Evolutionary conservation across 2,797 vertebrate genomes (phyloP), one percentile per base, ranked within the genome.

Genomic region (Ataeniobius toweri): DNA sequence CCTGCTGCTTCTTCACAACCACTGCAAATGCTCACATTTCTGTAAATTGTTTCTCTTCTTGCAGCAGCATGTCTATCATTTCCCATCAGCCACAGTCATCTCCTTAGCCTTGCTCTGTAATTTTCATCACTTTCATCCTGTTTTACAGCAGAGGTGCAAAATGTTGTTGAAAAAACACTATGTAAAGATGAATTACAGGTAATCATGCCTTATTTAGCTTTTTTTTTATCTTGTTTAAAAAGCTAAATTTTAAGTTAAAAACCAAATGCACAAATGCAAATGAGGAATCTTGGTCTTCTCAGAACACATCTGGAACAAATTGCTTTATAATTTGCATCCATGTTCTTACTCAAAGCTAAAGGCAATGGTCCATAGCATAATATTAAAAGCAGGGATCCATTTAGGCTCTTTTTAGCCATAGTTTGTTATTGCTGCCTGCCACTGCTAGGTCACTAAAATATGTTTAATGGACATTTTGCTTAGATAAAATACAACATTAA

Each of bases 51-150:
- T 24, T 65, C 70, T 48, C 75, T 80, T 59, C 73, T 76, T 39
- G 41, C 80, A 86, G 88, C 83, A 88, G 78, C 74, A 13, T 78
- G 86, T 87, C 84, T 89, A 86, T 86, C 81, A 81, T 89, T 93
- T 94, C 89, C 92, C 91, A 92, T 90, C 91, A 92, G 82, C 80
- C 84, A 84, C n/a, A 55, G 81, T 89, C 89, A 83, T 84, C 76
- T 88, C 83, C 61, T 81, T 65, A 81, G 73, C 83, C 77, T 71
- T 20, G 77, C 77, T 71, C 67, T 87, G 80, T 73, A 84, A 76
- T 88, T 89, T 86, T 89, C 59, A 2, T 77, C 71, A 80, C 76
- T 75, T 85, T 85, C 80, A 76, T 77, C 28, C 26, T 75, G 81
- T 84, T 91, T 63, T 48, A 73, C 73, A 80, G 78, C 61, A 72